Conservation (phyloP, 64 coral and sea anemone genomes). For the Acropora tenuis region DNA sequence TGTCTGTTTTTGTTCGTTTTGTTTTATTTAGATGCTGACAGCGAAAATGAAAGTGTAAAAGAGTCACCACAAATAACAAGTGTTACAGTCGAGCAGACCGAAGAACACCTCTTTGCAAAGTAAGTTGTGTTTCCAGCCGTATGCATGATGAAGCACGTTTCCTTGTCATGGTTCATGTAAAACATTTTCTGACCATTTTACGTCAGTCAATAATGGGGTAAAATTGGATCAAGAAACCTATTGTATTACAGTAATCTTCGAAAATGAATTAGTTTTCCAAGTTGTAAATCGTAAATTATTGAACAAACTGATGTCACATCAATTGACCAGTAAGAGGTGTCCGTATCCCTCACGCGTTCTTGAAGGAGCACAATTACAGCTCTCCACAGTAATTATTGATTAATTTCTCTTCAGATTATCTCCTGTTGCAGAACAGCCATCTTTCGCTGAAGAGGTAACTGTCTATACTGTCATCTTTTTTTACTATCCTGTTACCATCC, state of each 20-base stretch:
- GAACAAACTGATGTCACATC: too few relatives aligned
- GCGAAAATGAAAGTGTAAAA: conserved; percentile 24
- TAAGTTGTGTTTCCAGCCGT: neutral
- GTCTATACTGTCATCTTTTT: neutral
- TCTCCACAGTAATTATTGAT: neutral
- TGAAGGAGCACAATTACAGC: neutral
- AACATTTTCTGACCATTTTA: too few relatives aligned
- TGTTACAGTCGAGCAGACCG: conserved; percentile 4
- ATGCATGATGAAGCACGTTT: neutral
- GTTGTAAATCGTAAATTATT: neutral
- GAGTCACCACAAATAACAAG: conserved; percentile 24
- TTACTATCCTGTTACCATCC: neutral
- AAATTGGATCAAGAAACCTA: neutral
- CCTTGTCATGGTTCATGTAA: too few relatives aligned
- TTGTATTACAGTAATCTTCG: neutral
- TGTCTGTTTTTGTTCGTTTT: too few relatives aligned
- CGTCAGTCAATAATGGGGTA: too few relatives aligned
- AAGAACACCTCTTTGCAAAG: neutral
- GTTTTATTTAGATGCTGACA: conserved; percentile 6
- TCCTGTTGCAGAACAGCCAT: neutral
- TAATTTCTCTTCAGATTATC: neutral
- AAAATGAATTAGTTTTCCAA: neutral
- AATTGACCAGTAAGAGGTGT: too few relatives aligned
- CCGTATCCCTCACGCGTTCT: neutral
- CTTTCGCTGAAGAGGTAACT: neutral